These are phyloP conservation scores for Pocillopora damicornis DNA, from an alignment of 64 coral and sea anemone species.

Conservation along the genomic window DNA sequence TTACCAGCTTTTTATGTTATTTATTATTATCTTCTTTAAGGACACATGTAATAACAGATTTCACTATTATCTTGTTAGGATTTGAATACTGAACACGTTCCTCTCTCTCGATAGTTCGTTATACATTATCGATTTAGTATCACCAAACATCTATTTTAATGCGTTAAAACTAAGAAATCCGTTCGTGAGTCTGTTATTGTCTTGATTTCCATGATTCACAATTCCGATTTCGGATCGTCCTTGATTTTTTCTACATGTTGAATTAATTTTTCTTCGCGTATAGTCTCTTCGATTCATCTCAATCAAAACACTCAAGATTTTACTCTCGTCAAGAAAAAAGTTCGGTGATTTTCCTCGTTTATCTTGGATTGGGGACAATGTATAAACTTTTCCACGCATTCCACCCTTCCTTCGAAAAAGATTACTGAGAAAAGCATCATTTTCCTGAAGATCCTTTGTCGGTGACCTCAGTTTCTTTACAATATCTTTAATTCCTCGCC, in stretches of 20 bases:
- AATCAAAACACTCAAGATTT: background rate
- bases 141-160: background rate
- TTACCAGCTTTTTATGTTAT: too few relatives aligned
- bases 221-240: background rate
- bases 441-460: background rate
- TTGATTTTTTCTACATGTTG: too few relatives aligned
- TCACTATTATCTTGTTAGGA: too few relatives aligned
- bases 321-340: background rate
- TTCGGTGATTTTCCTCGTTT: too few relatives aligned
- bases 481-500: slow-evolving; percentile 5
- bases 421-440: background rate
- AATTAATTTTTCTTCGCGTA: background rate
- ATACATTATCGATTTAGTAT: too few relatives aligned
- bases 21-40: too few relatives aligned
- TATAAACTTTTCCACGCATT: background rate
- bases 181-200: background rate
- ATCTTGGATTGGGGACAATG: background rate
- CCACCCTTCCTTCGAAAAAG: background rate
- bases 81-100: too few relatives aligned
- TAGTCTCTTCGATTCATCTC: background rate
- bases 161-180: background rate
- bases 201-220: background rate
- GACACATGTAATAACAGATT: too few relatives aligned
- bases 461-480: background rate
- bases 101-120: too few relatives aligned